These are phyloP conservation scores for Xestia rhomboidea DNA, from an alignment of 2,888 invertebrate genomes.

Conservation along the genomic window DNA sequence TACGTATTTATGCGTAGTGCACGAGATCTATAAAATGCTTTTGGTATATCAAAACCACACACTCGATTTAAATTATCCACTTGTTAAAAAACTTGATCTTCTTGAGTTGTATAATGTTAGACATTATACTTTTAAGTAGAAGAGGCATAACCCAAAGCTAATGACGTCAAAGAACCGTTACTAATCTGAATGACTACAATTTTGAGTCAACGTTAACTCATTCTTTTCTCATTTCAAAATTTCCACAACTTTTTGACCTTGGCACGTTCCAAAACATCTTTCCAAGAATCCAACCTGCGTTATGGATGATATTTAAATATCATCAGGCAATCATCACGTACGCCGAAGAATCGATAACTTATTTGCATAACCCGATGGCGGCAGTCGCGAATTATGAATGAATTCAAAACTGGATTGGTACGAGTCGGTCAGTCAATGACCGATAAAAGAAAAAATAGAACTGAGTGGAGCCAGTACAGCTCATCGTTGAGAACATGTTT, in stretches of 20 bases:
- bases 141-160: neutral
- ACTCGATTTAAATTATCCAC: neutral
- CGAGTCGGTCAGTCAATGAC: slow-evolving; percentile 3
- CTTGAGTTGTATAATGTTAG: too few relatives aligned
- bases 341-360: neutral
- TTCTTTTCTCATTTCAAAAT: neutral
- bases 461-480: neutral
- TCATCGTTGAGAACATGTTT: neutral
- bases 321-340: neutral
- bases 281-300: slow-evolving; percentile 4
- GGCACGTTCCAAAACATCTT: neutral
- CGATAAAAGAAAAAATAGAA: slow-evolving; percentile 14
- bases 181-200: neutral
- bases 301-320: slow-evolving; percentile 17
- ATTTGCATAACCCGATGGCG: slow-evolving; percentile 37
- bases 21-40: neutral
- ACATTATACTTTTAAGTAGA: neutral
- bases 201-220: neutral
- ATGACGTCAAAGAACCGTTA: neutral
- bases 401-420: slow-evolving; percentile 22
- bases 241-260: slow-evolving; percentile 13
- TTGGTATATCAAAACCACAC: neutral
- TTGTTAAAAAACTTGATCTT: neutral
- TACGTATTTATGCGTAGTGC: neutral
- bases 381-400: slow-evolving; percentile 17